These are phyloP conservation scores for Ephialtes manifestator DNA, from an alignment of 2,888 invertebrate genomes.

Conservation along the genomic window DNA sequence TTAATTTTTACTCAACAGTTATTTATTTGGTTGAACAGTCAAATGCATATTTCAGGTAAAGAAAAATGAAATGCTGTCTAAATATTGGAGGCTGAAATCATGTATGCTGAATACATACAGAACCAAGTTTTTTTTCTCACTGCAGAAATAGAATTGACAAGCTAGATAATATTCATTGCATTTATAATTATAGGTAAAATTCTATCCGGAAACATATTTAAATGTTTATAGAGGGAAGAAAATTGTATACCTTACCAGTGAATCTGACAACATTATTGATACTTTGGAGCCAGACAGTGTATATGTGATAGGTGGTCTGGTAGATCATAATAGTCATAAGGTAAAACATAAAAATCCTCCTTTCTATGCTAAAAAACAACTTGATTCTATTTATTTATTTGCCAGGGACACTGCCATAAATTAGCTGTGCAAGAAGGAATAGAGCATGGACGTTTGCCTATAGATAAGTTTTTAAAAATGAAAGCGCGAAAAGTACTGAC, in stretches of 20 bases:
- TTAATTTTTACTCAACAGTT: too few relatives aligned
- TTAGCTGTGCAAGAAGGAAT: slow-evolving; percentile 93
- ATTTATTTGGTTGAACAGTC: too few relatives aligned
- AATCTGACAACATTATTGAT: slow-evolving; percentile 95
- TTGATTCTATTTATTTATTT: slow-evolving; percentile 49
- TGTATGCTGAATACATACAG: too few relatives aligned
- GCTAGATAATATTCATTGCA: not conserved
- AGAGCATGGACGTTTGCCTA: slow-evolving; percentile 94
- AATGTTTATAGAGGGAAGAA: slow-evolving; percentile 92
- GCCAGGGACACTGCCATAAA: slow-evolving; percentile 93
- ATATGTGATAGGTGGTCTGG: slow-evolving; percentile 98
- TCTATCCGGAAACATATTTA: slow-evolving; percentile 89
- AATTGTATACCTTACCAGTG: slow-evolving; percentile 96
- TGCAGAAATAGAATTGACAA: not conserved
- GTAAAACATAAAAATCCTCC: slow-evolving; percentile 80
- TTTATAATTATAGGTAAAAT: slow-evolving; percentile 88
- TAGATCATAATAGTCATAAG: slow-evolving; percentile 99
- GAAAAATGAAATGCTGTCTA: too few relatives aligned
- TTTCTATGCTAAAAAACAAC: slow-evolving; percentile 11
- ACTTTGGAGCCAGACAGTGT: slow-evolving; percentile 91
- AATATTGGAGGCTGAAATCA: too few relatives aligned
- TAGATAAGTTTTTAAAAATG: slow-evolving; percentile 96
- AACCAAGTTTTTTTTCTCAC: too few relatives aligned
- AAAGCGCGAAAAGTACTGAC: slow-evolving; percentile 97
- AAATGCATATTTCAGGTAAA: too few relatives aligned